A percentile compares a stretch with the other conserved stretches of the same genome.
Evolutionary conservation across 2,888 invertebrate genomes (phyloP).

Genomic region (Callinectes sapidus): DNA sequence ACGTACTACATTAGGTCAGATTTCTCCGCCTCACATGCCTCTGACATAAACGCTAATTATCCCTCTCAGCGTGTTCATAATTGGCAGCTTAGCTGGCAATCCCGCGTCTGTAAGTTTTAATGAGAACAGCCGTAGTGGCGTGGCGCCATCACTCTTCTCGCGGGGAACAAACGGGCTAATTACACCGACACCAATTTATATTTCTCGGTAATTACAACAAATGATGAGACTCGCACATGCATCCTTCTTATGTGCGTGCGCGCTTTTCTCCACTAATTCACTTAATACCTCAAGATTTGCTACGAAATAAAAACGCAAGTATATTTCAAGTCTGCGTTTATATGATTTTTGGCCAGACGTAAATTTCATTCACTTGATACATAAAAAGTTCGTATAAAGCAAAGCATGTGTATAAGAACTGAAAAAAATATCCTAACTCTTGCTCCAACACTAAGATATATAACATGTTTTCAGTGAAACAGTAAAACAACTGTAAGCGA

Average conservation of each 20-base stretch:
- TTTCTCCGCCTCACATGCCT: slow-evolving; percentile 3
- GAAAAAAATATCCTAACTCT: not conserved
- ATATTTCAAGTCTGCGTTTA: not conserved
- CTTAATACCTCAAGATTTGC: slow-evolving; percentile 24
- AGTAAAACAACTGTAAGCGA: too few species aligned
- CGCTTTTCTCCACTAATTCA: not conserved
- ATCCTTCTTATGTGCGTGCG: not conserved
- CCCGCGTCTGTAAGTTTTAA: slow-evolving; percentile 36
- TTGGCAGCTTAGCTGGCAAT: slow-evolving; percentile 35
- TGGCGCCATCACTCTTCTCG: slow-evolving; percentile 22
- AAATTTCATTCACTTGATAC: not conserved
- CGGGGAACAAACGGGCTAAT: slow-evolving; percentile 21
- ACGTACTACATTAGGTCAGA: not conserved
- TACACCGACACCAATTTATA: slow-evolving; percentile 30
- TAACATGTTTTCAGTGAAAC: too few species aligned
- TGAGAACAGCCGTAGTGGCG: slow-evolving; percentile 9
- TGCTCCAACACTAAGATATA: not conserved
- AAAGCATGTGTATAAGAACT: not conserved
- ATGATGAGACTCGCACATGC: slow-evolving; percentile 15
- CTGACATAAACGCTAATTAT: slow-evolving; percentile 28
- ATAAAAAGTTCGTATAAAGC: not conserved
- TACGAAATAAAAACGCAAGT: slow-evolving; percentile 13
- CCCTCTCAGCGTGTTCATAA: slow-evolving; percentile 36
- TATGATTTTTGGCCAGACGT: not conserved
- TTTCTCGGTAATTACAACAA: slow-evolving; percentile 30